Base-by-base conservation (phyloP, 2,888 invertebrate genomes). In the Hydropsyche betteni region DNA sequence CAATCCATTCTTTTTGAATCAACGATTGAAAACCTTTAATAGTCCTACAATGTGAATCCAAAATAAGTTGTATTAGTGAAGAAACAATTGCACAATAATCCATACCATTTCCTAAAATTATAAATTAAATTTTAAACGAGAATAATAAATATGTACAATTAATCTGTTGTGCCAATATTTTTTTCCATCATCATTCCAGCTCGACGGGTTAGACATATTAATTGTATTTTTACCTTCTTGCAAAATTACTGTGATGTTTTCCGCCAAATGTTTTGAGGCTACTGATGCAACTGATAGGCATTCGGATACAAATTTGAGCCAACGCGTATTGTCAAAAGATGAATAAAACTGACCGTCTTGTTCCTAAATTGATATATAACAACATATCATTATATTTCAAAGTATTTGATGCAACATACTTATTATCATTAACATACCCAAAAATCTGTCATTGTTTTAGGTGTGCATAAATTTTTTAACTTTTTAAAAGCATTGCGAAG, bases 1-100 rank as follows among this genome's bases (percentile, higher is more conserved):
- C 92, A 4, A 98, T 88, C 98, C 98, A 99, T 83, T 98, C 98
- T 83, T 97, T 96, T 85, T 98, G 97, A 74, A 98, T 87, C 53
- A 98, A 88, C 75, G 93, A 92, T 85, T 97, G 96, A 84, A 98
- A 96, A 73, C 98, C 98, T 55, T 89, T 88, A 78, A 94, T 89
- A 4, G 95, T 94, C 74, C 98, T 89, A 84, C 89, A 94, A 83
- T 93, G 86, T 0, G 95, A 92, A 87, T 98, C 98, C 75, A 97
- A 84, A 68, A 97, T 86, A 72, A 98, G 85, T 87, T 98, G 98
- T 12, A 93, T 91, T 77, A 99, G 86, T 81, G 94, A 93, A 71
- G 97, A 94, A 77, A 97, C 90, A 68, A 97, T 89, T 80, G 96
- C 94, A 82, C 94, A 92, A 84, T 95, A 88, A 86, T 98, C 98